Evolutionary conservation across 2,797 vertebrate species (phyloP).

Genomic region (Sebastes variabilis): DNA sequence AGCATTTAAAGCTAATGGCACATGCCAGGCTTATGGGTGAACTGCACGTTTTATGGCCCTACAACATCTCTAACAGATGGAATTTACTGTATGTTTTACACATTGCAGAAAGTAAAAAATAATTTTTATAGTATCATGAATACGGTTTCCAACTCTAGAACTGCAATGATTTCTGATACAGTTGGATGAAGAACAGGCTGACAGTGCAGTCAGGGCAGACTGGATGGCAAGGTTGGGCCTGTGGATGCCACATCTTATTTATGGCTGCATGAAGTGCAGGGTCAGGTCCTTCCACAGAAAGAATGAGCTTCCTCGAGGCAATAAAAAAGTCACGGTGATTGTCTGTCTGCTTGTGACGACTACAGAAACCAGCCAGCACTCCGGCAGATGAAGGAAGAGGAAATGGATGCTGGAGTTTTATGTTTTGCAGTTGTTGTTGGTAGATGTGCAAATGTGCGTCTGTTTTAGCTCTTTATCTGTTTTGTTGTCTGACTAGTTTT

Average conservation of each 20-base stretch:
- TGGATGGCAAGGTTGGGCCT: constrained; percentile 54
- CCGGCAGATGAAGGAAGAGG: constrained; percentile 39
- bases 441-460: background rate
- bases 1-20: background rate
- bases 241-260: constrained; percentile 77
- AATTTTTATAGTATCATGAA: constrained; percentile 6
- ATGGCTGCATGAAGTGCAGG: constrained; percentile 77
- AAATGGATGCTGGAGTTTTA: constrained; percentile 14
- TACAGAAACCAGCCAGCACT: constrained; percentile 47
- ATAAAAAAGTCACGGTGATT: constrained; percentile 70
- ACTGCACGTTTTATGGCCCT: background rate
- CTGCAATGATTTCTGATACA: constrained; percentile 18
- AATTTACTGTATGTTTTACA: background rate
- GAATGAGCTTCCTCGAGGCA: constrained; percentile 69
- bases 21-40: background rate
- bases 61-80: background rate
- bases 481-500: background rate
- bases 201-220: constrained; percentile 54
- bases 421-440: constrained; percentile 1
- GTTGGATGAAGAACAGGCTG: constrained; percentile 46
- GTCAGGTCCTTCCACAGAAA: constrained; percentile 74
- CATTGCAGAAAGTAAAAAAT: background rate
- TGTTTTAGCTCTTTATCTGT: background rate
- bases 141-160: constrained; percentile 8
- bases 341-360: constrained; percentile 50